Base-by-base conservation (phyloP, 2,797 vertebrate species). In the Alauda arvensis region DNA sequence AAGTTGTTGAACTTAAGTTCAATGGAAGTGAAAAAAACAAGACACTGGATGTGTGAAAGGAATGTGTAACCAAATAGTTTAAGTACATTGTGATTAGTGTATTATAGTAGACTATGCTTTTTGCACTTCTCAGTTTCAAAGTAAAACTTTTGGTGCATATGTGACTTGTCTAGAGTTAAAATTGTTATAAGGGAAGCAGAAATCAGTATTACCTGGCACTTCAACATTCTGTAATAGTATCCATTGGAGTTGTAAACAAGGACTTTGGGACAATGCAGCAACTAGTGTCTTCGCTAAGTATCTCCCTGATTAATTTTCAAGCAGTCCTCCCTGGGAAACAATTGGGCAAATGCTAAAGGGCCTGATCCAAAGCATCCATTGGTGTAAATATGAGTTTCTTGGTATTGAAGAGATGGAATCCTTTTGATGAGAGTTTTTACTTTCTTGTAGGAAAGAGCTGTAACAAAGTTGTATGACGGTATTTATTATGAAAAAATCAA, bases 11-110 rank as follows among this genome's bases (percentile, higher is more conserved):
- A 59, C 17, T 28, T 59, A 39, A 57, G 24, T 57, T 57, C 24
- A 18, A 13, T 28, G 78, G 80, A 94, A 92, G 42, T 63, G 52
- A 29, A 82, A 65, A 69, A 95, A 68, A 77, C 59, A 77, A 79
- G 91, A 89, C 20, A 20, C 8, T 79, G 37, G 39, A 80, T 92
- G n/a, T 83, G 61, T 92, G 69, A 91, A 63, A 95, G 68, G 51
- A 83, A 49, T 42, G 15, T 70, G 53, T 85, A 93, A 83, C 55
- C 42, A 68, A 80, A 74, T 57, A 24, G 19, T 80, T 93, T 74
- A 46, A 59, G 42, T 90, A 63, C 45, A 62, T 72, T 42, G 45
- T 56, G 15, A 26, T 34, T 34, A 25, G 25, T 75, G 20, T 34
- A 34, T 91, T 88, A 68, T 74, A 81, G 43, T 33, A 61, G 53